Percentiles rank a stretch among this genome's conserved stretches.
These are phyloP conservation scores for Rafetus swinhoei DNA, from an alignment of 2,113 vertebrate species.

Conservation along the genomic window DNA sequence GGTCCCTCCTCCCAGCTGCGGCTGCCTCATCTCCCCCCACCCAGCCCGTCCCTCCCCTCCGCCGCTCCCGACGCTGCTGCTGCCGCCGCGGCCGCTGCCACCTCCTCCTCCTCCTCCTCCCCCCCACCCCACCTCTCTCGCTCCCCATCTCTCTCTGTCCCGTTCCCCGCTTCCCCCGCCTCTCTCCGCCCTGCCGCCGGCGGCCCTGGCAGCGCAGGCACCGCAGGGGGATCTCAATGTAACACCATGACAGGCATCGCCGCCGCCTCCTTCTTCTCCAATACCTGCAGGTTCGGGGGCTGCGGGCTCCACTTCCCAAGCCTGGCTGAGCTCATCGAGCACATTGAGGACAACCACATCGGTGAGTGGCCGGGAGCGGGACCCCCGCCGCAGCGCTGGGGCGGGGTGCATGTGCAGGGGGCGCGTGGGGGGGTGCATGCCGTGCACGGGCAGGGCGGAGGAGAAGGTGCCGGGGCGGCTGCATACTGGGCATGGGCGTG, in stretches of 20 bases:
- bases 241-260: constrained; percentile 96
- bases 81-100: constrained; percentile 85
- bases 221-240: constrained; percentile 82
- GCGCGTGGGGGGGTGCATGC: background rate
- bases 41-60: constrained; percentile 76
- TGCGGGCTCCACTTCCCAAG: constrained; percentile 93
- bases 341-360: constrained; percentile 96
- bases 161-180: constrained; percentile 36
- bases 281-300: constrained; percentile 92
- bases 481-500: background rate
- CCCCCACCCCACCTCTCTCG: constrained; percentile 40
- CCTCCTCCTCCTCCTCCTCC: constrained; percentile 52
- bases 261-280: constrained; percentile 97
- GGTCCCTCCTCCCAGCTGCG: constrained; percentile 81
- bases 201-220: constrained; percentile 72
- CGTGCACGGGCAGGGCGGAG: background rate
- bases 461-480: constrained; percentile 1
- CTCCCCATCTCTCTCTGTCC: constrained; percentile 47
- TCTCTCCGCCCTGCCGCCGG: constrained; percentile 25
- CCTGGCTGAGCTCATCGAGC: constrained; percentile 93
- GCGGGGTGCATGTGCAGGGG: background rate
- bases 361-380: constrained; percentile 77
- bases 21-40: constrained; percentile 77
- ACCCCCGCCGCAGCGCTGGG: background rate
- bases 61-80: constrained; percentile 77